Conservation (phyloP, 1,140 invertebrate genomes). For the Acromyrmex echinatior region DNA sequence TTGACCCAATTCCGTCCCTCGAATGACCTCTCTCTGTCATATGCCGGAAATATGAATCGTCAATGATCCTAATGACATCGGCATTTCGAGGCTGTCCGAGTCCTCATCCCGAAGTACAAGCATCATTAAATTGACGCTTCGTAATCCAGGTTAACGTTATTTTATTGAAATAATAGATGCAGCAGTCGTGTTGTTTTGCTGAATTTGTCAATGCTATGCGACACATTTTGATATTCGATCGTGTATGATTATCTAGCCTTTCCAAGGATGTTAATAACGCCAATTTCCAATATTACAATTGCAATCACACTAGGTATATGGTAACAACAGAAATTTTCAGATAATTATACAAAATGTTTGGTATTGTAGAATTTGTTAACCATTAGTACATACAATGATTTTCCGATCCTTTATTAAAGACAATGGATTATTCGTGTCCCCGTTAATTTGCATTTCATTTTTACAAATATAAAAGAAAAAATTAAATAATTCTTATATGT, state of each 20-base stretch:
- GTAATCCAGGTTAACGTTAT: constrained; percentile 70
- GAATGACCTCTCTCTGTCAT: constrained; percentile 65
- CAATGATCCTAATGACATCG: constrained; percentile 74
- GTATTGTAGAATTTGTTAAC: background rate
- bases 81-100: constrained; percentile 46
- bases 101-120: constrained; percentile 39
- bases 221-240: constrained; percentile 19
- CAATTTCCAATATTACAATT: background rate
- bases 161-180: constrained; percentile 66
- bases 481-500: no score
- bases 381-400: no score
- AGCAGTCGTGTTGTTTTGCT: constrained; percentile 6
- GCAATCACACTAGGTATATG: background rate
- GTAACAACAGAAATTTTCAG: background rate
- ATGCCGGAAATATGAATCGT: constrained; percentile 74
- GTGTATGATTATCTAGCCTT: background rate
- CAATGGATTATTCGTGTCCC: no score
- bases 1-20: constrained; percentile 70
- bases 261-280: background rate
- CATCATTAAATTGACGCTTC: constrained; percentile 68
- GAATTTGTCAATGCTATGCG: constrained; percentile 23
- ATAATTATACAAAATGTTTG: background rate
- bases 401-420: no score
- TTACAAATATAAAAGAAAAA: no score
- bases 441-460: no score